Conservation (phyloP, 2,888 invertebrate genomes). For the Dermolepida albohirtum region DNA sequence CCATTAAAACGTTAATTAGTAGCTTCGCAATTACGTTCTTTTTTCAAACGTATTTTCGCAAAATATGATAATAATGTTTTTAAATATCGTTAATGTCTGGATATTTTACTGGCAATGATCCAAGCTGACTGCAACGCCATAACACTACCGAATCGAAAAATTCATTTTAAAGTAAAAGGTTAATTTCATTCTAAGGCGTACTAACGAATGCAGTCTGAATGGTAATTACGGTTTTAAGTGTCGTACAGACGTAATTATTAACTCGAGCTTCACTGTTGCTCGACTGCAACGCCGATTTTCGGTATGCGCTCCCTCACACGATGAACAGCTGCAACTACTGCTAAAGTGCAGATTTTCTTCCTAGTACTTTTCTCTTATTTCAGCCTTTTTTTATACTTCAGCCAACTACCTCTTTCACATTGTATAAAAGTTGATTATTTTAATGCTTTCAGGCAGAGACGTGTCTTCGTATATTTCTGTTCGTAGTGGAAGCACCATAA, state of each 20-base stretch:
- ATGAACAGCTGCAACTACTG: too few species aligned
- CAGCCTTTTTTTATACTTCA: too few species aligned
- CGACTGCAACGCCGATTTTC: too few species aligned
- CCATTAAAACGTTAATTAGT: constrained; percentile 36
- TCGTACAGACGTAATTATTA: constrained; percentile 40
- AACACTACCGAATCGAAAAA: constrained; percentile 22
- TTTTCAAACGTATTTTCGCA: constrained; percentile 1
- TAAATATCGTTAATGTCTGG: constrained; percentile 25
- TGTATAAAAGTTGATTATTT: too few species aligned
- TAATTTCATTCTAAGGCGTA: constrained; percentile 37
- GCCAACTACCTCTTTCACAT: too few species aligned
- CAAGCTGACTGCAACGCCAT: constrained; percentile 7
- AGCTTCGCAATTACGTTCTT: constrained; percentile 7
- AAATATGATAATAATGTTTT: constrained; percentile 31
- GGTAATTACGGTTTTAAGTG: constrained; percentile 39
- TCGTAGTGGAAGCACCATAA: too few species aligned
- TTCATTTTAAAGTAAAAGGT: constrained; percentile 38
- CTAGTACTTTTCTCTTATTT: too few species aligned
- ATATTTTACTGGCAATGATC: constrained; percentile 22
- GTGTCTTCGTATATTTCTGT: too few species aligned
- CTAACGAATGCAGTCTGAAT: constrained; percentile 38
- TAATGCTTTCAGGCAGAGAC: too few species aligned
- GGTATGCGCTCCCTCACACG: too few species aligned
- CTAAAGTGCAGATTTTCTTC: too few species aligned
- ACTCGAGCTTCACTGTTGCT: constrained; percentile 14